These are phyloP conservation scores for Nyctalus aviator DNA, from an alignment of 2,797 vertebrate species.

Conservation along the genomic window DNA sequence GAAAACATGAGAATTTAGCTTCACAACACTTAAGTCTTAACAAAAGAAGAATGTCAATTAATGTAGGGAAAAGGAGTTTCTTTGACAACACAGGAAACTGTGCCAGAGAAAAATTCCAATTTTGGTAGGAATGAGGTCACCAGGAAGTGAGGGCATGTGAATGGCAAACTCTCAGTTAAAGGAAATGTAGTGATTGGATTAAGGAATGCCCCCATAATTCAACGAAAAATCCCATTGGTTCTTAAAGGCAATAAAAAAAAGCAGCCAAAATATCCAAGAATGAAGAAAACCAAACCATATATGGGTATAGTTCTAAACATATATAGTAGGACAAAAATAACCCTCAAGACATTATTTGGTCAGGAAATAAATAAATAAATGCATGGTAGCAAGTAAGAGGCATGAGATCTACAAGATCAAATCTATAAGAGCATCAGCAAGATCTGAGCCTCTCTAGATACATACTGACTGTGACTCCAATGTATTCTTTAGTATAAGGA, in stretches of 20 bases:
- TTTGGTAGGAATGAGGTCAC: constrained; percentile 55
- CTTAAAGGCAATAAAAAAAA: background rate
- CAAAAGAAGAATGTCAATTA: constrained; percentile 76
- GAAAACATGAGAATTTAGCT: constrained; percentile 66
- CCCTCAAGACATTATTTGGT: background rate
- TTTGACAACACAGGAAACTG: constrained; percentile 76
- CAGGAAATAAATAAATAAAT: background rate
- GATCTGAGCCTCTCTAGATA: background rate
- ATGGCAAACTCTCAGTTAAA: constrained; percentile 45
- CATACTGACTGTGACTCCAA: background rate
- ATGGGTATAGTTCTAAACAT: background rate
- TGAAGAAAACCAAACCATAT: background rate
- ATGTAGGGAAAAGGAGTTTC: constrained; percentile 60
- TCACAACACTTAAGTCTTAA: constrained; percentile 73
- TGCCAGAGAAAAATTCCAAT: constrained; percentile 69
- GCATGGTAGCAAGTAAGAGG: background rate
- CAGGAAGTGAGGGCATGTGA: background rate
- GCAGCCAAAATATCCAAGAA: background rate
- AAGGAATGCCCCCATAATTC: background rate
- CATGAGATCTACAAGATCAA: background rate
- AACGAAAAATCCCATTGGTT: background rate
- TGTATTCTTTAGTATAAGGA: background rate
- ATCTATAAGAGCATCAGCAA: background rate
- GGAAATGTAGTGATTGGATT: background rate
- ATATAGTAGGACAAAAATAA: background rate